These are phyloP conservation scores for Hypomecis atomaria DNA, from an alignment of 2,888 invertebrate species.

Conservation along the genomic window DNA sequence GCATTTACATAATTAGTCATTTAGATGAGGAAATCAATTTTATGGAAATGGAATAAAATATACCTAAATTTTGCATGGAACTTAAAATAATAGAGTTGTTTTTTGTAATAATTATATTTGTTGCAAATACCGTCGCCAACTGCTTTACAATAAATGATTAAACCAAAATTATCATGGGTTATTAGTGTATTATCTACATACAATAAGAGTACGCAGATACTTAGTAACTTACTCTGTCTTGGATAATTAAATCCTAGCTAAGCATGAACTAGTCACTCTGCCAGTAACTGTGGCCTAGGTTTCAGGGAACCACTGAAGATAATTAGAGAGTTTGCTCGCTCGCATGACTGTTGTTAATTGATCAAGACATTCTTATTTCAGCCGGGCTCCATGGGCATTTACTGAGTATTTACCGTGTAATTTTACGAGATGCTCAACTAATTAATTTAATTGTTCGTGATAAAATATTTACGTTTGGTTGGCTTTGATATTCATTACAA, in stretches of 20 bases:
- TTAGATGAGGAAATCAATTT: no score
- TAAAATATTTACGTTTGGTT: slow-evolving; percentile 1
- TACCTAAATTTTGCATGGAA: no score
- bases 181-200: no score
- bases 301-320: slow-evolving; percentile 72
- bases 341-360: slow-evolving; percentile 69
- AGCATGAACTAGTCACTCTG: slow-evolving; percentile 1
- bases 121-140: no score
- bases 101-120: no score
- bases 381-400: slow-evolving; percentile 27
- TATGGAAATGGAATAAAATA: no score
- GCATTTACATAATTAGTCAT: no score
- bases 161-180: no score
- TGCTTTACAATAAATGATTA: no score
- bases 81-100: no score
- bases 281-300: slow-evolving; percentile 47
- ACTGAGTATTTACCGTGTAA: slow-evolving; percentile 9
- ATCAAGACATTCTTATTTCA: slow-evolving; percentile 63
- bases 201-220: no score
- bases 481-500: background rate
- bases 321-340: slow-evolving; percentile 71
- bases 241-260: background rate
- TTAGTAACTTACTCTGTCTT: no score
- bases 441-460: slow-evolving; percentile 12
- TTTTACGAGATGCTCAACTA: slow-evolving; percentile 11